phyloP scores from a whole-genome alignment of 2,113 vertebrate species.

The Piaya cayana region DNA sequence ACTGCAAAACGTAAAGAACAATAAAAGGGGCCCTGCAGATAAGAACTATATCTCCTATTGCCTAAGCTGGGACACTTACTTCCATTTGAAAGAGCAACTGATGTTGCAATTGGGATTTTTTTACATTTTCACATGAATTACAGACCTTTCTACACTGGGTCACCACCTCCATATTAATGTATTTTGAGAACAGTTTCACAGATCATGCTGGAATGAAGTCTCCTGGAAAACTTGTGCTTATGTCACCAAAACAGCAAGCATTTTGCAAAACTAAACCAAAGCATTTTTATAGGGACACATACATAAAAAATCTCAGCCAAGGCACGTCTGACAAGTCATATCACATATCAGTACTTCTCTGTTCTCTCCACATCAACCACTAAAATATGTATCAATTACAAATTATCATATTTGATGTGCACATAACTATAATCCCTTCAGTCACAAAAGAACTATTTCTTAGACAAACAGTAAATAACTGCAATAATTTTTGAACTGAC shows the following conservation, averaged over 20 bases:
- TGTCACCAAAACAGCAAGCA: background rate
- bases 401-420: background rate
- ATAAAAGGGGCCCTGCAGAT: background rate
- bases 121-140: background rate
- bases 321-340: background rate
- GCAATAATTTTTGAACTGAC: background rate
- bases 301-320: background rate
- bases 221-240: background rate
- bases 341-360: background rate
- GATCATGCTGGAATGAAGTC: background rate
- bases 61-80: background rate
- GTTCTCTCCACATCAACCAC: background rate
- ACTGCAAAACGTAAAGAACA: background rate
- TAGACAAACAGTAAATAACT: background rate
- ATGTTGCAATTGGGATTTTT: background rate
- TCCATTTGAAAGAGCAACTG: conserved; percentile 7
- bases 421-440: background rate
- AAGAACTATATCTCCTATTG: background rate
- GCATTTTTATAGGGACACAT: background rate
- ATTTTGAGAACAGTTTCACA: background rate
- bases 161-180: background rate
- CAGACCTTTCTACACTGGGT: background rate
- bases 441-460: background rate
- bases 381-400: background rate
- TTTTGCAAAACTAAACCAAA: background rate